Evolutionary conservation across 2,113 vertebrate species (phyloP).

Genomic region (Hoplias malabaricus): DNA sequence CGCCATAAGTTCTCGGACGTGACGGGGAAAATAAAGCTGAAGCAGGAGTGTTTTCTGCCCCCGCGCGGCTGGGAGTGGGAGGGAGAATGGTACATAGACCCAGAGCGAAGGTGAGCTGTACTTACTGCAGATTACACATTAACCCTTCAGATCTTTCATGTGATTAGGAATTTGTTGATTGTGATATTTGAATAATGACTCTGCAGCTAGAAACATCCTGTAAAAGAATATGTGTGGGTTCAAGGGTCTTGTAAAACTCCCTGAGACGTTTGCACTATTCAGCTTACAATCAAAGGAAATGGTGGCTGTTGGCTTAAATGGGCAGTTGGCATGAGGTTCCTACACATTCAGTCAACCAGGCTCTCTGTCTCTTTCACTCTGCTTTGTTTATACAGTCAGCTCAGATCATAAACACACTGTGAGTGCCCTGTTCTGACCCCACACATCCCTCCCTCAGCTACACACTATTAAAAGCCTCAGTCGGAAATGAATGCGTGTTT

Average conservation of each 20-base stretch:
- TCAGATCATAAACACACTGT: constrained; percentile 17
- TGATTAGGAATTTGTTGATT: not conserved
- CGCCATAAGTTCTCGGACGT: constrained; percentile 94
- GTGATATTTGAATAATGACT: not conserved
- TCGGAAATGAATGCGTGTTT: not conserved
- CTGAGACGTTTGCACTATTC: not conserved
- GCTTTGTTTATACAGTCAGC: constrained; percentile 51
- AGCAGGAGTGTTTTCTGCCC: constrained; percentile 91
- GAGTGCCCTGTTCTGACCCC: constrained; percentile 21
- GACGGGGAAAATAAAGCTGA: constrained; percentile 95
- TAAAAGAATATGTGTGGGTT: not conserved
- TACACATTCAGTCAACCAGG: constrained; percentile 20
- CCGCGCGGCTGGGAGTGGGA: constrained; percentile 95
- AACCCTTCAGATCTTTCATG: not conserved
- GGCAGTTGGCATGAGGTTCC: constrained; percentile 38
- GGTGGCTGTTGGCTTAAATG: constrained; percentile 44
- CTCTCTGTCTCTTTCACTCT: not conserved
- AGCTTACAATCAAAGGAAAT: constrained; percentile 63
- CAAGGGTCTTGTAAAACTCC: not conserved
- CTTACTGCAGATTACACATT: no score
- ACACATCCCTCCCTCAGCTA: not conserved
- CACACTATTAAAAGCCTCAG: not conserved
- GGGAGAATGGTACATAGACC: constrained; percentile 88
- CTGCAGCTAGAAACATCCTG: not conserved
- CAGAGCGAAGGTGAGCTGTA: constrained; percentile 80